Conservation (phyloP, 2,113 vertebrate genomes). For the Parus major region DNA sequence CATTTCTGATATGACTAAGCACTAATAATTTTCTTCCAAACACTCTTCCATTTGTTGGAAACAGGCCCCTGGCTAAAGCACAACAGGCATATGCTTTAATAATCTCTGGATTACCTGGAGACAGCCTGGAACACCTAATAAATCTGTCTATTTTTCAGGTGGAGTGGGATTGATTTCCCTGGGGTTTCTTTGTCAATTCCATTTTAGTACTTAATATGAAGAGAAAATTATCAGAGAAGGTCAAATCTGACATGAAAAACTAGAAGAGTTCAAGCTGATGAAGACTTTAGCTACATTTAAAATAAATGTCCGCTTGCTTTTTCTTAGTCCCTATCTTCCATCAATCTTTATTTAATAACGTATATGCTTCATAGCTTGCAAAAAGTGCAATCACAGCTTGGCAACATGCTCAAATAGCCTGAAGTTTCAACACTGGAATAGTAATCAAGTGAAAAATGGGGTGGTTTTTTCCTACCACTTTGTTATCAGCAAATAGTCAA, state of each 20-base stretch:
- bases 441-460: not conserved
- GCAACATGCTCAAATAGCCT: not conserved
- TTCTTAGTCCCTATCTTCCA: not conserved
- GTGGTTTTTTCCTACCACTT: not conserved
- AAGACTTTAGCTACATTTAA: constrained; percentile 19
- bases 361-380: not conserved
- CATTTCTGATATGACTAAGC: constrained; percentile 40
- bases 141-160: constrained; percentile 58
- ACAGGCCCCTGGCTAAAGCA: constrained; percentile 32
- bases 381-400: not conserved
- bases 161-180: constrained; percentile 63
- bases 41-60: constrained; percentile 21
- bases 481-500: not conserved
- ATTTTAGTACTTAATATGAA: constrained; percentile 47
- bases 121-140: constrained; percentile 53
- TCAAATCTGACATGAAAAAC: constrained; percentile 56
- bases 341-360: not conserved
- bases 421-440: not conserved
- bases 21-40: constrained; percentile 42
- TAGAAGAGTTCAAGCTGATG: not conserved
- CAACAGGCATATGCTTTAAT: constrained; percentile 44
- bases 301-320: not conserved
- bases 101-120: constrained; percentile 62
- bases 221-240: constrained; percentile 58
- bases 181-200: constrained; percentile 41